phyloP scores from a whole-genome alignment of 2,888 invertebrate species.

The Nesidiocoris tenuis region DNA sequence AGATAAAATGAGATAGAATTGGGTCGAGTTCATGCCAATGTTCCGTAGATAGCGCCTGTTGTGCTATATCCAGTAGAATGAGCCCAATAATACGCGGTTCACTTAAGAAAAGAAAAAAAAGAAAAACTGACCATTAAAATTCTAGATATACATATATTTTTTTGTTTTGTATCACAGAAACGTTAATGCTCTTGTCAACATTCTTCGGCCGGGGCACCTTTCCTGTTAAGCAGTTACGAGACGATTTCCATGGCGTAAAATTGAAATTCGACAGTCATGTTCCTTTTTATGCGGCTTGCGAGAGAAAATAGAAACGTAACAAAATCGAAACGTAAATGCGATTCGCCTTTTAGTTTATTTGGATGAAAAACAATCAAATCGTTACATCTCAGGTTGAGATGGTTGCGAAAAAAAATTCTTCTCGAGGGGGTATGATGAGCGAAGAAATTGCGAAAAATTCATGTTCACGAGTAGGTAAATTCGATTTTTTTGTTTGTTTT shows the following conservation, averaged over 20 bases:
- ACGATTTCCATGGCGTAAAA: not conserved
- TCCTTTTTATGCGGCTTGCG: too few species aligned
- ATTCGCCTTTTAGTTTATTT: not conserved
- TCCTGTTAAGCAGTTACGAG: slow-evolving; percentile 5
- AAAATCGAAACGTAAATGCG: not conserved
- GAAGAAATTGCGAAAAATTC: too few species aligned
- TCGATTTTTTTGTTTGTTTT: too few species aligned
- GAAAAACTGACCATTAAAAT: slow-evolving; percentile 20
- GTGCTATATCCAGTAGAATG: too few species aligned
- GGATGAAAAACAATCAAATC: not conserved
- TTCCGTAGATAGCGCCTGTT: too few species aligned
- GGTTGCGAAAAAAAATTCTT: not conserved
- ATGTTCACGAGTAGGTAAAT: too few species aligned
- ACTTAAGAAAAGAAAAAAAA: not conserved
- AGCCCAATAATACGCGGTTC: not conserved
- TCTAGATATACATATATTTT: slow-evolving; percentile 42
- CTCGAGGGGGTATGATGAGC: not conserved
- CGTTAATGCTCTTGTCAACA: slow-evolving; percentile 34
- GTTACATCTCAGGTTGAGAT: not conserved
- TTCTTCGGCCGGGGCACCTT: slow-evolving; percentile 38
- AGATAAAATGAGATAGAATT: slow-evolving; percentile 10
- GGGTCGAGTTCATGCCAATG: not conserved
- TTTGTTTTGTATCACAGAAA: slow-evolving; percentile 43
- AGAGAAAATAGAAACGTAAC: not conserved
- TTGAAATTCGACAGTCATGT: not conserved